A percentile compares a stretch with the other conserved stretches of the same genome.
These are phyloP conservation scores for Oreochromis niloticus DNA, from an alignment of 2,113 vertebrate genomes.

Conservation along the genomic window DNA sequence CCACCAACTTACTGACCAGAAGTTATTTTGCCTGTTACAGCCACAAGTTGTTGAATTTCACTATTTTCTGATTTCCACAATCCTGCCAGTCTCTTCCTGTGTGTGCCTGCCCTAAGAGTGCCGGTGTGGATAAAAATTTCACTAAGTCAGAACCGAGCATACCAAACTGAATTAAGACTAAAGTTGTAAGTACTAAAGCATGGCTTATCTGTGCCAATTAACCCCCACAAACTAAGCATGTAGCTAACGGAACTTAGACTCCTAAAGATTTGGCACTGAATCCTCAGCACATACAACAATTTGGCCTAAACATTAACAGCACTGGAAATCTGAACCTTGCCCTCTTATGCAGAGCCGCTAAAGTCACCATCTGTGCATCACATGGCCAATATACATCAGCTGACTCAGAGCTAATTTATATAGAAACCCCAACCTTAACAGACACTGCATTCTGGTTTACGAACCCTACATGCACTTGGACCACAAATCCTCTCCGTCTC, in stretches of 20 bases:
- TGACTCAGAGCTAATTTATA: background rate
- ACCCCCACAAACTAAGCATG: background rate
- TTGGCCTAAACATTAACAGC: background rate
- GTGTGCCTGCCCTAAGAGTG: background rate
- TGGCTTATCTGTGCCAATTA: background rate
- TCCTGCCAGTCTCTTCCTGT: background rate
- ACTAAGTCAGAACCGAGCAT: background rate
- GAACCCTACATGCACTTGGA: background rate
- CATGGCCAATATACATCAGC: background rate
- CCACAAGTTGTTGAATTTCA: background rate
- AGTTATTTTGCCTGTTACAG: background rate
- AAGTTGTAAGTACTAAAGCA: background rate
- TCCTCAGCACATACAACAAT: background rate
- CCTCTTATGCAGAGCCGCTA: background rate
- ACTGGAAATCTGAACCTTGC: background rate
- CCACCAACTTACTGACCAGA: background rate
- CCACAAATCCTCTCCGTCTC: background rate
- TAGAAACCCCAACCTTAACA: constrained; percentile 5
- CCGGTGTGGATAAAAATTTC: background rate
- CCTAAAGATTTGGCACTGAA: background rate
- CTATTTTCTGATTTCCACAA: background rate
- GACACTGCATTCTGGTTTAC: background rate
- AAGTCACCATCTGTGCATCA: constrained; percentile 26
- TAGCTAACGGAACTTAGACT: background rate
- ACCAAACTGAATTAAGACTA: background rate